Evolutionary conservation across 2,113 vertebrate species (phyloP), one percentile per base, ranked within the genome.

Genomic region (Salvelinus sp.): DNA sequence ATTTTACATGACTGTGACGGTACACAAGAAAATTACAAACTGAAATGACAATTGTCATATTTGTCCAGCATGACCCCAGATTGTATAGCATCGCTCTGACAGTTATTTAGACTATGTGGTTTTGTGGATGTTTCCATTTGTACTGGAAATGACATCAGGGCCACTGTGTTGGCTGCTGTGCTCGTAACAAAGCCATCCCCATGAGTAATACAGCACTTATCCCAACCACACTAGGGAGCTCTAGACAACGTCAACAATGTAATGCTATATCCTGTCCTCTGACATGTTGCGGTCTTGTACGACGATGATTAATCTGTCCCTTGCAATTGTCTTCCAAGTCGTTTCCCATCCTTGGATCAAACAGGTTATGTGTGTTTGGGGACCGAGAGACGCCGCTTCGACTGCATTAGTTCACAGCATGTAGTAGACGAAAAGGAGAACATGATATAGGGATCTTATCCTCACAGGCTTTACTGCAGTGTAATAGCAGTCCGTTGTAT

Each of bases 291-390:
- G 16, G 16, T 57, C 4, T 44, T 63, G 64, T 74, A 70, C 72
- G 23, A 75, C 50, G 14, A 75, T 68, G 30, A 33, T 68, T 20
- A 75, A 67, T 78, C 18, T 62, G 33, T 2, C 70, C 23, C 44
- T 57, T 48, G 48, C 33, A 64, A 47, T 57, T 69, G 4, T 54
- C 50, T 14, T 76, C 44, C 38, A 18, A 27, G 9, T 50, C 6
- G 23, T 76, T 54, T 67, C 14, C 27, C 65, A n/a, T 65, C 30
- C 7, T 6, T 64, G 23, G n/a, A 12, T 77, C 28, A 70, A 67
- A 38, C 48, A 75, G 25, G 25, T 65, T 33, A 22, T 70, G 47
- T 27, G 38, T 44, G 62, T 70, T 68, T 58, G 25, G 14, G 18
- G 20, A 72, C 28, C 63, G 14, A 75, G 20, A 75, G 22, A 68